Conservation (phyloP, 2,113 vertebrate genomes). For the Vulpes ferrilata region DNA sequence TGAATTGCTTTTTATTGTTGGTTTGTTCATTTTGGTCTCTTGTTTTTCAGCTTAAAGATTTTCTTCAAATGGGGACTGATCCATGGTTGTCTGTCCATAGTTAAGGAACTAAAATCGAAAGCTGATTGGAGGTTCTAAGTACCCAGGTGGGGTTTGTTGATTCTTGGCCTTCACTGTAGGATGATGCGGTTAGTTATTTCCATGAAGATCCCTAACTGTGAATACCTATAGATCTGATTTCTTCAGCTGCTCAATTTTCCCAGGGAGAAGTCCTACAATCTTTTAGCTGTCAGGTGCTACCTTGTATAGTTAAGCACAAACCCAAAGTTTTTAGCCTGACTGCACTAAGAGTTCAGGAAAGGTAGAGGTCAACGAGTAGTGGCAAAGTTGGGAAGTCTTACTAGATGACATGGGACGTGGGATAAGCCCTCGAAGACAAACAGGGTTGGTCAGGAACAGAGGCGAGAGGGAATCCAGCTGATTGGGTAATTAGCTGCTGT, state of each 20-base stretch:
- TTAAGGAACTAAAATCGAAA: background rate
- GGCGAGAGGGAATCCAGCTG: background rate
- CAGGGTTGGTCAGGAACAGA: background rate
- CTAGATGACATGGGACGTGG: background rate
- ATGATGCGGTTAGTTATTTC: background rate
- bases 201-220: background rate
- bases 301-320: background rate
- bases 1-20: background rate
- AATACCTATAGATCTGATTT: background rate
- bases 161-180: background rate
- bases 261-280: background rate
- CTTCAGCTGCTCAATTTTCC: background rate
- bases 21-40: background rate
- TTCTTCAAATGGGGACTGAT: slow-evolving; percentile 1
- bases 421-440: background rate
- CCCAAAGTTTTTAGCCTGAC: slow-evolving; percentile 5
- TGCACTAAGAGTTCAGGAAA: background rate
- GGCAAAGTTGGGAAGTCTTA: background rate
- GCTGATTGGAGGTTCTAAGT: background rate
- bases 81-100: background rate
- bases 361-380: background rate
- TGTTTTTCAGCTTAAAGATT: background rate
- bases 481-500: slow-evolving; percentile 2
- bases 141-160: background rate
- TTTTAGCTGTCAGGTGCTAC: background rate